Percentiles rank a stretch among this genome's conserved stretches.
These are phyloP conservation scores for Glaucomys volans DNA, from an alignment of 2,113 vertebrate genomes.

Conservation along the genomic window DNA sequence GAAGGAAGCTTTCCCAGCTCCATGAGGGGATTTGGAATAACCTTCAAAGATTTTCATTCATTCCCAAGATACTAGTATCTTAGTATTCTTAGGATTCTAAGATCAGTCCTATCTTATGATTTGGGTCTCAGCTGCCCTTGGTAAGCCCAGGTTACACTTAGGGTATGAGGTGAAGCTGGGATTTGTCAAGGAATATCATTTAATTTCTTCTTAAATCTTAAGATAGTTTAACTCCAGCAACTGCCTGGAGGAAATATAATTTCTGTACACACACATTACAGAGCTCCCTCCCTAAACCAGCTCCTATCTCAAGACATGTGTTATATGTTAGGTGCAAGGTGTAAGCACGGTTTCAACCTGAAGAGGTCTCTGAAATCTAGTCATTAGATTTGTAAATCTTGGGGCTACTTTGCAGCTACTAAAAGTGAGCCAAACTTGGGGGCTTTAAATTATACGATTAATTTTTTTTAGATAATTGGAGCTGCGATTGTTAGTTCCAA, in stretches of 20 bases:
- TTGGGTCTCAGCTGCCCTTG: not conserved
- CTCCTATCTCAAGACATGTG: slow-evolving; percentile 3
- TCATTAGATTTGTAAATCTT: slow-evolving; percentile 15
- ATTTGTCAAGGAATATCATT: not conserved
- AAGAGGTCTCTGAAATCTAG: slow-evolving; percentile 23
- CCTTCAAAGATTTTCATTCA: not conserved
- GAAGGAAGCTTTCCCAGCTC: not conserved
- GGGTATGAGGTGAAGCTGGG: not conserved
- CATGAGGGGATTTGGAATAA: not conserved
- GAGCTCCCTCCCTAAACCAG: not conserved
- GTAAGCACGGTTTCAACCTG: not conserved
- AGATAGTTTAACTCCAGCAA: not conserved
- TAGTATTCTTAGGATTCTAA: no score
- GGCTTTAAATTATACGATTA: slow-evolving; percentile 23
- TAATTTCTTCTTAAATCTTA: not conserved
- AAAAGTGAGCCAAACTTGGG: not conserved
- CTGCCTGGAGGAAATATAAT: not conserved
- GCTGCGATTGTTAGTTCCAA: slow-evolving; percentile 1
- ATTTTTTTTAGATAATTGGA: not conserved
- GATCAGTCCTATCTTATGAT: not conserved
- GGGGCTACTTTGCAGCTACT: not conserved
- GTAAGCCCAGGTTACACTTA: not conserved
- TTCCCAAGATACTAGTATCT: not conserved
- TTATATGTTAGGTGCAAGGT: not conserved
- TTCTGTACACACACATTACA: not conserved